These are phyloP conservation scores for Muscicapa comitata DNA, from an alignment of 2,797 vertebrate genomes.

Conservation along the genomic window DNA sequence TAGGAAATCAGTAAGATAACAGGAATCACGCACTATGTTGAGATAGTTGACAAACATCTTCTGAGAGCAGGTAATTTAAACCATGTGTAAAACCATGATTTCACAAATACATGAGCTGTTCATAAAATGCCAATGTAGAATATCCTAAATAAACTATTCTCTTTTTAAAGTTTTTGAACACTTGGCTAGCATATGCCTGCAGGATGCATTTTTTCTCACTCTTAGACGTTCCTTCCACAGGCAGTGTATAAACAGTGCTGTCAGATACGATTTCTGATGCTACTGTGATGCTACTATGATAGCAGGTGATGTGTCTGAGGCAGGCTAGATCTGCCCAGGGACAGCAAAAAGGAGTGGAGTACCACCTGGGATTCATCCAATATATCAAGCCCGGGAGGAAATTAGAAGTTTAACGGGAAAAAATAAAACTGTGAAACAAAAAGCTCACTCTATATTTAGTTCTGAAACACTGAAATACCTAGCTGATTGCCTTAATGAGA, in stretches of 20 bases:
- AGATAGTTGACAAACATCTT: neutral
- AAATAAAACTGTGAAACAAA: slow-evolving; percentile 14
- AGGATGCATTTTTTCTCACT: neutral
- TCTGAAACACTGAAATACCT: neutral
- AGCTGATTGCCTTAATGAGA: neutral
- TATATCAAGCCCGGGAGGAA: neutral
- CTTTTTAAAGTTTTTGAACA: neutral
- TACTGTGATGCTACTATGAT: too few species aligned
- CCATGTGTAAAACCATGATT: neutral
- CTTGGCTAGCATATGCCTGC: neutral
- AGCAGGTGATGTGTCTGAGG: neutral
- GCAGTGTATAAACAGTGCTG: neutral
- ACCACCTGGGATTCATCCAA: neutral
- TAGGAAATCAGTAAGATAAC: neutral
- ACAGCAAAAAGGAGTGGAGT: neutral
- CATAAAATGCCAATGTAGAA: neutral
- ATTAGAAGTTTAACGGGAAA: neutral
- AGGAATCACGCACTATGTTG: neutral
- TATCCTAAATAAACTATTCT: neutral
- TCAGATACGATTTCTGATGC: neutral
- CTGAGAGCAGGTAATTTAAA: neutral
- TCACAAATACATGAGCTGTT: neutral
- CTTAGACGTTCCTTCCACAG: neutral
- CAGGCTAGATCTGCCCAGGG: neutral
- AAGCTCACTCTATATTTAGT: neutral